Evolutionary conservation across 2,888 invertebrate genomes (phyloP), one percentile per base, ranked within the genome.

Genomic region (Gymnocheta viridis): DNA sequence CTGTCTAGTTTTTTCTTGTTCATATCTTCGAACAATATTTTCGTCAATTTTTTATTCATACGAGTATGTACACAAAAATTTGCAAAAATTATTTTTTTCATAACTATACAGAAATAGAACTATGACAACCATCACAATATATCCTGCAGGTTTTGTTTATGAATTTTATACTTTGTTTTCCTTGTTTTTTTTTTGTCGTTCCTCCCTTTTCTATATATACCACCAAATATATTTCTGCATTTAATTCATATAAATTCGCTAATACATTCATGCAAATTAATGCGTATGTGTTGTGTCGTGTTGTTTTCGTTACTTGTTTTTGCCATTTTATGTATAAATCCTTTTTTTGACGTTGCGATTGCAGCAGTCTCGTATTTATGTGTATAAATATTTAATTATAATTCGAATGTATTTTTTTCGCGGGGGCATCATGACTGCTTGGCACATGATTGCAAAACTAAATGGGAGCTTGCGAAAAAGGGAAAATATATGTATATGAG

Each of bases 21-120:
- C n/a, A n/a, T n/a, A n/a, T n/a, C n/a, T n/a, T n/a, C n/a, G n/a
- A n/a, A n/a, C n/a, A n/a, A n/a, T n/a, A n/a, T n/a, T n/a, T n/a
- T n/a, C n/a, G n/a, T n/a, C n/a, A n/a, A n/a, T n/a, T n/a, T n/a
- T n/a, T n/a, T 32, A 10, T 56, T 6, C 14, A 2, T 38, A 38
- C 1, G 24, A 6, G 7, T 6, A 19, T 35, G 19, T 22, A 14
- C 12, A 35, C 67, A 41, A 74, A 41, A 66, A 19, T 60, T n/a
- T 72, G 19, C 67, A 73, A 35, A 41, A 9, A 54, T 60, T 12
- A 4, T 67, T 66, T 69, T 74, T 79, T 87, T 88, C 88, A 88
- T 88, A 89, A 87, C 86, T 76, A 69, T n/a, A 85, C 87, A 86
- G 81, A 88, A 87, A 88, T 87, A n/a, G n/a, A n/a, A 87, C 87